phyloP scores from a whole-genome alignment of 2,888 invertebrate species.

The Rhimphoctona megacephalus region DNA sequence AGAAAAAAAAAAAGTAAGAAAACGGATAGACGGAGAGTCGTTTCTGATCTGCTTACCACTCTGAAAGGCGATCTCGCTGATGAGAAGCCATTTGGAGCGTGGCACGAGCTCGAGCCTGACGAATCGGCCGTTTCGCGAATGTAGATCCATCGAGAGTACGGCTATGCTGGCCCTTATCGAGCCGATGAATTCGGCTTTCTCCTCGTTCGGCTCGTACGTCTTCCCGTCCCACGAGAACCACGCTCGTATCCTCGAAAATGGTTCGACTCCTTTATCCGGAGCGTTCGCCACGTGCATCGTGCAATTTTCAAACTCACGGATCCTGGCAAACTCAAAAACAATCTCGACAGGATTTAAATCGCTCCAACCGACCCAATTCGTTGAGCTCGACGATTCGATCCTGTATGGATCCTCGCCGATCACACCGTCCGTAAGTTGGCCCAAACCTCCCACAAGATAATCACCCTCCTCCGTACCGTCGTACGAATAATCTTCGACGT shows the following conservation, averaged over 20 bases:
- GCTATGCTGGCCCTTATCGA: conserved; percentile 85
- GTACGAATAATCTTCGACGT: conserved; percentile 92
- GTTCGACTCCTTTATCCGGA: conserved; percentile 92
- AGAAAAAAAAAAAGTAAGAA: no score
- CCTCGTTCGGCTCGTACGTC: conserved; percentile 88
- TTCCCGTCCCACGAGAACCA: conserved; percentile 93
- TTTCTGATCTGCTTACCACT: conserved; percentile 86
- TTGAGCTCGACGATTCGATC: conserved; percentile 78
- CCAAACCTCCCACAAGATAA: conserved; percentile 89
- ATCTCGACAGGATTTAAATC: conserved; percentile 90
- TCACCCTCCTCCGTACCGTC: conserved; percentile 88
- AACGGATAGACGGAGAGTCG: background rate
- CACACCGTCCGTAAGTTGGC: conserved; percentile 92
- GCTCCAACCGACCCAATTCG: conserved; percentile 95
- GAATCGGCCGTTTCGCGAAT: conserved; percentile 91
- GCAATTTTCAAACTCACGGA: conserved; percentile 89
- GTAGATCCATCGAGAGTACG: conserved; percentile 90
- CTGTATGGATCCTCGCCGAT: conserved; percentile 87
- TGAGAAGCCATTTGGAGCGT: conserved; percentile 93
- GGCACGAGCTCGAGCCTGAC: conserved; percentile 91
- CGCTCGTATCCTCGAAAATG: conserved; percentile 91
- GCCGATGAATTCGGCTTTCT: conserved; percentile 88
- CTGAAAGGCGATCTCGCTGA: conserved; percentile 95
- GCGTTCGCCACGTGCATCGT: conserved; percentile 86
- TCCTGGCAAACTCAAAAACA: conserved; percentile 92